Evolutionary conservation across 2,888 invertebrate species (phyloP).

Genomic region (Malachius bipustulatus): DNA sequence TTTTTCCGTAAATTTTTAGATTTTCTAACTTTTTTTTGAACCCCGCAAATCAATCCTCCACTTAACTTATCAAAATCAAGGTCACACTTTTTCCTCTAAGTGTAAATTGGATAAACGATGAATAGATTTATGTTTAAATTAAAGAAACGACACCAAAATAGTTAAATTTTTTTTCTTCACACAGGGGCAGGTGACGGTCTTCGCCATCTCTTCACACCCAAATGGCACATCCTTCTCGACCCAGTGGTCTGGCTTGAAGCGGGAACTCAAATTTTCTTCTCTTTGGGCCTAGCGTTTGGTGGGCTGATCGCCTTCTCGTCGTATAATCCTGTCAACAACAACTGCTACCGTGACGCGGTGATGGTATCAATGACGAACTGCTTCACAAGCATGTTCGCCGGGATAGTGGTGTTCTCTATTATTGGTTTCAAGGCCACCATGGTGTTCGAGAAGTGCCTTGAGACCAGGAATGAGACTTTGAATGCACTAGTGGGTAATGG

Average conservation of each 20-base stretch:
- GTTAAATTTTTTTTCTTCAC: no score
- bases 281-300: constrained; percentile 88
- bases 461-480: constrained; percentile 49
- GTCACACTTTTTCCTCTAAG: no score
- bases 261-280: constrained; percentile 96
- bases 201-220: constrained; percentile 80
- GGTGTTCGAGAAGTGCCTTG: constrained; percentile 66
- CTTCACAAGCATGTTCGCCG: constrained; percentile 92
- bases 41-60: no score
- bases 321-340: constrained; percentile 93
- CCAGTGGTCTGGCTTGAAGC: constrained; percentile 97
- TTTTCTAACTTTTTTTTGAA: no score
- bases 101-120: no score
- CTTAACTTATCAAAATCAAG: no score
- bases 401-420: constrained; percentile 90
- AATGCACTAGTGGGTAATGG: constrained; percentile 43
- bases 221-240: constrained; percentile 82
- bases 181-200: constrained; percentile 69
- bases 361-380: constrained; percentile 89
- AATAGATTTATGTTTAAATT: no score
- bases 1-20: no score
- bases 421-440: constrained; percentile 86
- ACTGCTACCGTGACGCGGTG: constrained; percentile 88
- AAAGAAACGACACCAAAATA: no score
- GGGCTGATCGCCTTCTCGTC: constrained; percentile 93